Evolutionary conservation across 2,888 invertebrate genomes (phyloP).

Genomic region (Cantharis rufa): DNA sequence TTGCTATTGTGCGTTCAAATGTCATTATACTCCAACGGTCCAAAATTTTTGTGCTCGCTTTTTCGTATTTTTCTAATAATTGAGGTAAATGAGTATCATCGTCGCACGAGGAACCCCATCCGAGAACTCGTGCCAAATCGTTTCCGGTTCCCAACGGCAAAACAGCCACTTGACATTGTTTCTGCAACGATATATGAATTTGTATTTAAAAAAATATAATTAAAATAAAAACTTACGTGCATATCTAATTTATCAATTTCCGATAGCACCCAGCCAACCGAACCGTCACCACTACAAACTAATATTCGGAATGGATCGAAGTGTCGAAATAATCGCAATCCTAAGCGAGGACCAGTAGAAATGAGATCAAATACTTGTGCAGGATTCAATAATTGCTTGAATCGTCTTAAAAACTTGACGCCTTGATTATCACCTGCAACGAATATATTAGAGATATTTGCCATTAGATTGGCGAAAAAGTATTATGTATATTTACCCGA

Average conservation of each 20-base stretch:
- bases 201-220: neutral
- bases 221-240: conserved; percentile 81
- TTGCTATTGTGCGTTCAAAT: conserved; percentile 75
- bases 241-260: conserved; percentile 94
- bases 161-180: conserved; percentile 93
- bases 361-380: conserved; percentile 98
- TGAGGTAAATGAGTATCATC: conserved; percentile 92
- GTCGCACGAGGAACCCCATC: conserved; percentile 96
- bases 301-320: conserved; percentile 95
- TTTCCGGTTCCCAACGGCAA: conserved; percentile 95
- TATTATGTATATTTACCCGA: conserved; percentile 61
- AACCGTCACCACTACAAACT: conserved; percentile 97
- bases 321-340: conserved; percentile 85
- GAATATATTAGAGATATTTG: neutral
- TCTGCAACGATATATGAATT: conserved; percentile 60
- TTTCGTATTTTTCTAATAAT: conserved; percentile 90
- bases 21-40: conserved; percentile 98
- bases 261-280: conserved; percentile 96
- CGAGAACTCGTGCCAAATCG: conserved; percentile 91
- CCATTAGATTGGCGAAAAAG: neutral
- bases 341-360: conserved; percentile 82
- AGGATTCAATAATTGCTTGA: conserved; percentile 94
- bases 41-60: conserved; percentile 96
- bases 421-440: conserved; percentile 91
- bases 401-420: conserved; percentile 90